Conservation (phyloP, 2,797 vertebrate species). For the Fundulus diaphanus region DNA sequence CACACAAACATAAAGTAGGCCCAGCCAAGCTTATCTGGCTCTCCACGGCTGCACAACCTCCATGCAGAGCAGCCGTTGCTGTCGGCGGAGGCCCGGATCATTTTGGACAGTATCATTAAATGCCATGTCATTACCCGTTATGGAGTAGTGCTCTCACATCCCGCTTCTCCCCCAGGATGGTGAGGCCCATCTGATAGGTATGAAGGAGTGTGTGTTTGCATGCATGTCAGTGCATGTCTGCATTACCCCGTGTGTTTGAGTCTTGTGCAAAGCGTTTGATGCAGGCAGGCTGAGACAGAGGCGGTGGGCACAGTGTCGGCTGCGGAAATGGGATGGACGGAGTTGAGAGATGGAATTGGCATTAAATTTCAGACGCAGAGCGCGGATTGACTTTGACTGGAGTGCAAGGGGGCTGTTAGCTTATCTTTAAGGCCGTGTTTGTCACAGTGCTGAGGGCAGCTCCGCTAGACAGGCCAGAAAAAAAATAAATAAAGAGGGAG, state of each 20-base stretch:
- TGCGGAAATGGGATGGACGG: conserved; percentile 71
- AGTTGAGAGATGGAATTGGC: conserved; percentile 88
- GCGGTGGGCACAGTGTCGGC: conserved; percentile 43
- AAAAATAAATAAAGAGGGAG: conserved; percentile 63
- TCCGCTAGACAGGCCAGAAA: conserved; percentile 82
- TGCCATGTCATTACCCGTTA: conserved; percentile 96
- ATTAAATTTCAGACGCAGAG: conserved; percentile 95
- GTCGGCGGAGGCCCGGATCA: conserved; percentile 91
- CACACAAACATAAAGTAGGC: conserved; percentile 50
- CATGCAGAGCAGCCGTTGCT: conserved; percentile 86
- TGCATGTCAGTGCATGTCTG: conserved; percentile 52
- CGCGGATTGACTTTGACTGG: conserved; percentile 96
- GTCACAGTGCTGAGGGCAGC: conserved; percentile 91
- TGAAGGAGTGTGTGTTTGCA: conserved; percentile 65
- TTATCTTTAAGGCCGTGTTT: conserved; percentile 96
- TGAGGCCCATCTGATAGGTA: conserved; percentile 70
- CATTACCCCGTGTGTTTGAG: conserved; percentile 54
- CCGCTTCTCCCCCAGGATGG: conserved; percentile 70
- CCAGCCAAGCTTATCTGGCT: conserved; percentile 92
- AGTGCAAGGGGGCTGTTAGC: conserved; percentile 82
- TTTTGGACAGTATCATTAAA: conserved; percentile 99
- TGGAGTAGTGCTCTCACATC: conserved; percentile 89
- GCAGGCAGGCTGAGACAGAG: conserved; percentile 58
- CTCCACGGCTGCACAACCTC: conserved; percentile 74
- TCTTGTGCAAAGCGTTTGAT: conserved; percentile 47